A percentile compares a stretch with the other conserved stretches of the same genome.
Conservation (phyloP, 2,888 invertebrate species). For the Notodonta ziczac region DNA sequence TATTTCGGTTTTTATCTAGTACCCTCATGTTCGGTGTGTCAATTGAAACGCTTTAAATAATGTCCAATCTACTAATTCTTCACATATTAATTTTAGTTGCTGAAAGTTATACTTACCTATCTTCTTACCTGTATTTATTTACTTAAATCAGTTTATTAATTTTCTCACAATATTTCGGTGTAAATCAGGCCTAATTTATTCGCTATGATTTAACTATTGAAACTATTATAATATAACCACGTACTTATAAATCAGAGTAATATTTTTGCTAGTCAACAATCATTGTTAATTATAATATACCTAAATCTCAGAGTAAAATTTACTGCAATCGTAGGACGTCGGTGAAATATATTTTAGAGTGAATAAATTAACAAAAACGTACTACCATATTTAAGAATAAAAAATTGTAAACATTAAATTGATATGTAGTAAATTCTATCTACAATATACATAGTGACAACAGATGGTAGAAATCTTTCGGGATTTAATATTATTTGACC, state of each 20-base stretch:
- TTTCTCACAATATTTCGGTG: not conserved
- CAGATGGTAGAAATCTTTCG: constrained; percentile 4
- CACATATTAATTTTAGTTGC: no score
- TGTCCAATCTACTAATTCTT: constrained; percentile 18
- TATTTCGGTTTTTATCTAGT: not conserved
- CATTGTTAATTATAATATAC: constrained; percentile 12
- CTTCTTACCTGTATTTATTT: no score
- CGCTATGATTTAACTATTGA: constrained; percentile 5
- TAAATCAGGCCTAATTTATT: constrained; percentile 21
- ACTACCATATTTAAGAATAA: not conserved
- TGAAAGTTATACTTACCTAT: no score
- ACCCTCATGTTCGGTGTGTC: constrained; percentile 22
- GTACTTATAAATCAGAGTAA: constrained; percentile 42
- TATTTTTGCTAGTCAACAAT: constrained; percentile 43
- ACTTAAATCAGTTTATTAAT: not conserved
- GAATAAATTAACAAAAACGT: constrained; percentile 1
- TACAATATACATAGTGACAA: not conserved
- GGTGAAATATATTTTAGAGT: constrained; percentile 13
- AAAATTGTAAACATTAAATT: not conserved
- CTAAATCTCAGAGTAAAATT: constrained; percentile 20
- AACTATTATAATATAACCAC: constrained; percentile 13
- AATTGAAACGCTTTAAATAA: constrained; percentile 43
- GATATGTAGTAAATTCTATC: not conserved
- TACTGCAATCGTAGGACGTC: constrained; percentile 15
- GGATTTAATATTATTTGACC: not conserved